Base-by-base conservation (phyloP, 2,888 invertebrate species). In the Flexamia atlantica region DNA sequence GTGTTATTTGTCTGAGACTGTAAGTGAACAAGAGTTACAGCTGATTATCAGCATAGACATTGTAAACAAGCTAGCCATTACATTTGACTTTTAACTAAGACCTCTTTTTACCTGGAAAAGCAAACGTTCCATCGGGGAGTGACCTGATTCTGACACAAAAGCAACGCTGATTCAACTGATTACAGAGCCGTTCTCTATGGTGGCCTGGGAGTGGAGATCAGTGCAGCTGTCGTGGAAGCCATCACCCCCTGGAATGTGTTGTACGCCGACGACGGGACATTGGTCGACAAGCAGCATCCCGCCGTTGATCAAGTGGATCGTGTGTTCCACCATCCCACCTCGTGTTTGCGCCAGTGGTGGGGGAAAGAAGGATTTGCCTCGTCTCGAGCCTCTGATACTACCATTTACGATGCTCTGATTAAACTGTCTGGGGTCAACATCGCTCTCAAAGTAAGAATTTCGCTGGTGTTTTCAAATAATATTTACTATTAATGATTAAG, bases 181-280 rank as follows among this genome's bases (percentile, higher is more conserved):
- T 88, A n/a, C 87, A 92, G 91, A 83, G 89, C 92, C 4, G 88
- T 92, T 9, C 88, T 92, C 68, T 92, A 91, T 88, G 92, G 92
- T 30, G 88, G 91, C 76, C 85, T 92, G 28, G 92, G 92, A 14
- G 89, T 90, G 50, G 90, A 91, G 87, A 89, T 93, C 46, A 90
- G 91, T 0, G 88, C 90, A 82, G 91, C 91, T 0, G 88, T 92
- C 25, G 88, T 91, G 1, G 89, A 90, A 10, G 90, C 91, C 36
- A 89, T 92, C 83, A 89, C 91, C 30, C 90, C 91, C 0, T 90
- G 90, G 89, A 90, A 90, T 50, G 88, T 89, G 3, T 86, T 89
- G n/a, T 89, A 89, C 84, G 88, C 89, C 14, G 89, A 90, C 30
- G 89, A 89, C 81, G 92, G 91, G 84, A 86, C 87, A 17, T 88